phyloP scores from a whole-genome alignment of 2,797 vertebrate species.

The Anableps anableps region DNA sequence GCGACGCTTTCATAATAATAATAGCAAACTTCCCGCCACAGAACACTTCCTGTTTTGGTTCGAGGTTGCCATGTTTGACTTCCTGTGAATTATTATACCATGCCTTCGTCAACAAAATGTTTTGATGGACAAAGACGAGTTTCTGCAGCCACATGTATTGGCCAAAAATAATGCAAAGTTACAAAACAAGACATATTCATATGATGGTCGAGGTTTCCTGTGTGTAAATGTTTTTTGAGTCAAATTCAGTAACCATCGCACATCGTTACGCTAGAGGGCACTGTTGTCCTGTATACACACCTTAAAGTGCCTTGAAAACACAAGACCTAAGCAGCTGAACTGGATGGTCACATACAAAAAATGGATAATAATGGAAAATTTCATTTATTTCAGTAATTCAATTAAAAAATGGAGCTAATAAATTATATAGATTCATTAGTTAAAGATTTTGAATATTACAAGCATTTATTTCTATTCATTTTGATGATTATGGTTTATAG shows the following conservation, averaged over 20 bases:
- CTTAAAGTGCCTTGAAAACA: not conserved
- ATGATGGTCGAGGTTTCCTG: not conserved
- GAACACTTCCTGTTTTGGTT: slow-evolving; percentile 59
- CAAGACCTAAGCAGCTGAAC: not conserved
- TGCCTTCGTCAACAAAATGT: not conserved
- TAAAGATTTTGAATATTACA: no score
- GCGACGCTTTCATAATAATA: slow-evolving; percentile 23
- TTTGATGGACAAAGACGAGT: not conserved
- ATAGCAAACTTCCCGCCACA: slow-evolving; percentile 61
- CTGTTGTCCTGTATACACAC: not conserved
- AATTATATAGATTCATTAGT: no score
- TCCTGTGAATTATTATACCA: not conserved
- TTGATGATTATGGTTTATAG: not conserved
- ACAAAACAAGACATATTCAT: not conserved
- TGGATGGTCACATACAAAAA: not conserved
- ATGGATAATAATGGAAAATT: not conserved
- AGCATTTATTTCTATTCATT: no score
- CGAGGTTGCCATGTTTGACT: slow-evolving; percentile 57
- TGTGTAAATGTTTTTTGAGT: not conserved
- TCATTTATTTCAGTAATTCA: not conserved
- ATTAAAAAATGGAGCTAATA: no score
- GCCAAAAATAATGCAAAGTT: not conserved
- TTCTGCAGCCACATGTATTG: not conserved
- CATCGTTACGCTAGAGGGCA: not conserved
- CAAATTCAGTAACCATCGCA: not conserved